Percentiles rank a stretch among this genome's conserved stretches.
phyloP scores from a whole-genome alignment of 2,888 invertebrate species.

The Aromia moschata region DNA sequence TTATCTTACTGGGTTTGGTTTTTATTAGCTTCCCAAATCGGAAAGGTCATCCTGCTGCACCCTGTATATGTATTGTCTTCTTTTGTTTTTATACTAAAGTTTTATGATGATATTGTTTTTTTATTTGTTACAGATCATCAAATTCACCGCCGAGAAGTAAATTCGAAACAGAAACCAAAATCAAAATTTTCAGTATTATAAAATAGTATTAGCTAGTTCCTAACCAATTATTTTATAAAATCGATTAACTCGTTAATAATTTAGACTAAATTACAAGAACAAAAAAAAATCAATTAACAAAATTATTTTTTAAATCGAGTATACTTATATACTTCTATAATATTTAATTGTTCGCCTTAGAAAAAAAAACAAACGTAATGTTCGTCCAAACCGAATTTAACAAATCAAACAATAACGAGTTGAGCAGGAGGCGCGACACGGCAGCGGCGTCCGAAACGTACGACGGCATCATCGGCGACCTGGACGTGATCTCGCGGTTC shows the following conservation, averaged over 20 bases:
- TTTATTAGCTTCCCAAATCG: too few relatives aligned
- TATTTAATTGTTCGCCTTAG: conserved; percentile 33
- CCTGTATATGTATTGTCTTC: too few relatives aligned
- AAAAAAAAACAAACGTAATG: too few relatives aligned
- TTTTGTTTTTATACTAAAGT: too few relatives aligned
- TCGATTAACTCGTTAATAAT: conserved; percentile 20
- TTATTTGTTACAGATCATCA: conserved; percentile 45
- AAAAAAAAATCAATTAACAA: conserved; percentile 17
- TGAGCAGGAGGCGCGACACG: conserved; percentile 43
- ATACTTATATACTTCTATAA: too few relatives aligned
- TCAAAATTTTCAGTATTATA: conserved; percentile 53
- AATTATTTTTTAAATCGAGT: conserved; percentile 26
- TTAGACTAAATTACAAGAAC: conserved; percentile 16
- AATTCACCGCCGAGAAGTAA: conserved; percentile 37
- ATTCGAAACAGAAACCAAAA: conserved; percentile 38
- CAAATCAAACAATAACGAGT: conserved; percentile 58
- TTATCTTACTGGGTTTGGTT: too few relatives aligned
- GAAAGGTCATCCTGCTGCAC: too few relatives aligned
- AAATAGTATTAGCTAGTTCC: conserved; percentile 56
- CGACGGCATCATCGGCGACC: conserved; percentile 53
- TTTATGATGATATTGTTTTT: conserved; percentile 8
- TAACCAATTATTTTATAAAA: conserved; percentile 36
- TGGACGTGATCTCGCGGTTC: conserved; percentile 65
- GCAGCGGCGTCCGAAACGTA: conserved; percentile 42
- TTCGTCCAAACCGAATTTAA: conserved; percentile 60